Conservation (phyloP, 2,888 invertebrate genomes). For the Dascillus cervinus region DNA sequence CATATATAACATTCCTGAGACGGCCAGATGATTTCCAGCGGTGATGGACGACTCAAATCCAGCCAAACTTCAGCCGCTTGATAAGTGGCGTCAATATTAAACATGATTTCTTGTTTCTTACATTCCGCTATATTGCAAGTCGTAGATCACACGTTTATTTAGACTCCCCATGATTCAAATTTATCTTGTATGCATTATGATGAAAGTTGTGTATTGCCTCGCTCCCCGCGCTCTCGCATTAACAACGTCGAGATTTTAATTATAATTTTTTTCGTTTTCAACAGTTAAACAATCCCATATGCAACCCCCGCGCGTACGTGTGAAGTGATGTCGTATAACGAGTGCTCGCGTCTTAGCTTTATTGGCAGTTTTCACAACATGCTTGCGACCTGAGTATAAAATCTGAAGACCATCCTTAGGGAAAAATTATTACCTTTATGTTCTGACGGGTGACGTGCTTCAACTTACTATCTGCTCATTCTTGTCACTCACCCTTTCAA, state of each 20-base stretch:
- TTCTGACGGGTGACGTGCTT: constrained; percentile 16
- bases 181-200: constrained; percentile 23
- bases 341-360: constrained; percentile 22
- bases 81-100: constrained; percentile 40
- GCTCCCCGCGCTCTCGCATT: constrained; percentile 1
- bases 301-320: constrained; percentile 21
- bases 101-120: constrained; percentile 42
- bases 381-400: constrained; percentile 21
- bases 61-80: constrained; percentile 31
- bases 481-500: no score
- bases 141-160: constrained; percentile 37
- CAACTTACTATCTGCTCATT: constrained; percentile 16
- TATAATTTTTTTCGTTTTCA: no score
- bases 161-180: constrained; percentile 31
- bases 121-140: constrained; percentile 37
- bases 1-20: constrained; percentile 38
- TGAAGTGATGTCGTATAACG: constrained; percentile 23
- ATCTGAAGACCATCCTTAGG: constrained; percentile 20
- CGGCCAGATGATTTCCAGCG: constrained; percentile 39
- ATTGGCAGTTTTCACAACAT: constrained; percentile 22
- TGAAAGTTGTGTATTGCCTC: constrained; percentile 5
- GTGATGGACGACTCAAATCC: constrained; percentile 42
- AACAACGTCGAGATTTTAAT: not conserved
- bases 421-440: constrained; percentile 23
- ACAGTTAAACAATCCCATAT: constrained; percentile 18